Evolutionary conservation across 2,888 invertebrate genomes (phyloP).

Genomic region (Pyrrhosoma nymphula): DNA sequence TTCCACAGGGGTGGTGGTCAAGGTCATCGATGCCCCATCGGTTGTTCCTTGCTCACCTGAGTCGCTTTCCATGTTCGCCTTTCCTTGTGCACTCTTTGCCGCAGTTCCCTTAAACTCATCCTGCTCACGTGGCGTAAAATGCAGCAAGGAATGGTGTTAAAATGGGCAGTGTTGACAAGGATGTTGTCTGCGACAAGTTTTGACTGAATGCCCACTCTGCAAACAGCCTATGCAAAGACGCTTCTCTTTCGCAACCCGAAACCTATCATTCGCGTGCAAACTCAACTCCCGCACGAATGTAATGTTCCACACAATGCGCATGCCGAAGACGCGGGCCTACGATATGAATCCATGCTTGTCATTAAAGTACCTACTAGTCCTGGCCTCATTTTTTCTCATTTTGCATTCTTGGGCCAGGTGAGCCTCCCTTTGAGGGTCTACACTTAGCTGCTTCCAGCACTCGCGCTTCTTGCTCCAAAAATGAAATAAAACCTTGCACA

Average conservation of each 20-base stretch:
- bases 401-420: neutral
- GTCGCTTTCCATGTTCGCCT: no score
- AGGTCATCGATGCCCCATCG: neutral
- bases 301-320: neutral
- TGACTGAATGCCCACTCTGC: no score
- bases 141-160: slow-evolving; percentile 18
- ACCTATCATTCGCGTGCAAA: neutral
- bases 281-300: neutral
- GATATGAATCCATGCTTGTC: neutral
- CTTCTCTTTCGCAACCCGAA: slow-evolving; percentile 10
- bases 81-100: no score
- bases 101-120: no score
- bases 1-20: slow-evolving; percentile 7
- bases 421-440: no score
- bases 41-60: neutral
- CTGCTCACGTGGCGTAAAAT: neutral
- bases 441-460: neutral
- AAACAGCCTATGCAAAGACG: slow-evolving; percentile 33
- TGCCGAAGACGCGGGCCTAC: neutral
- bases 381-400: neutral
- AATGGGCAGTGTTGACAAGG: slow-evolving; percentile 25
- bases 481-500: neutral
- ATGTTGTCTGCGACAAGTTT: no score
- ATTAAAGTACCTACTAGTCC: neutral
- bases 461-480: slow-evolving; percentile 31